These are phyloP conservation scores for Callorhinus ursinus DNA, from an alignment of 2,113 vertebrate species.

Conservation along the genomic window DNA sequence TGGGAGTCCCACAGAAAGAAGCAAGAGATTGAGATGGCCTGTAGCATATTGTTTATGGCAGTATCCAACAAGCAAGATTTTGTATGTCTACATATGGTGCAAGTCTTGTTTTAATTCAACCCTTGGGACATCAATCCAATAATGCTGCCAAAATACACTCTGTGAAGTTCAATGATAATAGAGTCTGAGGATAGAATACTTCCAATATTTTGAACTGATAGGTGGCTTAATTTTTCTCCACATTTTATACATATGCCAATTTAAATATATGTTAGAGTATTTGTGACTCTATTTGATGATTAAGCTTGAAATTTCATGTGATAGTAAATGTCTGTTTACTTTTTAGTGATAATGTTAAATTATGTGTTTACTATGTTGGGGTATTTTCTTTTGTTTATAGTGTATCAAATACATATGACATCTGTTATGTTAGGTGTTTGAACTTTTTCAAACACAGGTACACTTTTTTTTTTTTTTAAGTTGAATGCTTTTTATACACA, in stretches of 20 bases:
- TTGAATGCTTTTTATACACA: conserved; percentile 70
- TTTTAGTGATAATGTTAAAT: not conserved
- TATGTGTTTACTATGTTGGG: not conserved
- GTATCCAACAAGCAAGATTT: conserved; percentile 18
- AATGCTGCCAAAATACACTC: conserved; percentile 55
- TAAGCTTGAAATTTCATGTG: not conserved
- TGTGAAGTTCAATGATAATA: conserved; percentile 49
- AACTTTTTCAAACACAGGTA: conserved; percentile 59
- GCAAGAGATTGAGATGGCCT: conserved; percentile 6
- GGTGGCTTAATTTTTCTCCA: conserved; percentile 21
- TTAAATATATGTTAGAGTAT: not conserved
- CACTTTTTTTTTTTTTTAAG: conserved; percentile 12
- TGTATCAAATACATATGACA: not conserved
- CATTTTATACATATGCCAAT: not conserved
- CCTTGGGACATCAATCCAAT: conserved; percentile 52
- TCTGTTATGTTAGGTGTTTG: conserved; percentile 1
- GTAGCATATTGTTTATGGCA: conserved; percentile 43
- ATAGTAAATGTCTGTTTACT: not conserved
- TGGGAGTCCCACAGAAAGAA: conserved; percentile 52
- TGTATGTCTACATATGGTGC: conserved; percentile 56
- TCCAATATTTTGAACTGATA: not conserved
- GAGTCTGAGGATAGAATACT: conserved; percentile 35
- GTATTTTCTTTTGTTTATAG: conserved; percentile 39
- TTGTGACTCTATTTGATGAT: conserved; percentile 17
- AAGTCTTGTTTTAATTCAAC: conserved; percentile 58